Base-by-base conservation (phyloP, 2,113 vertebrate genomes). In the Pollachius pollachius region DNA sequence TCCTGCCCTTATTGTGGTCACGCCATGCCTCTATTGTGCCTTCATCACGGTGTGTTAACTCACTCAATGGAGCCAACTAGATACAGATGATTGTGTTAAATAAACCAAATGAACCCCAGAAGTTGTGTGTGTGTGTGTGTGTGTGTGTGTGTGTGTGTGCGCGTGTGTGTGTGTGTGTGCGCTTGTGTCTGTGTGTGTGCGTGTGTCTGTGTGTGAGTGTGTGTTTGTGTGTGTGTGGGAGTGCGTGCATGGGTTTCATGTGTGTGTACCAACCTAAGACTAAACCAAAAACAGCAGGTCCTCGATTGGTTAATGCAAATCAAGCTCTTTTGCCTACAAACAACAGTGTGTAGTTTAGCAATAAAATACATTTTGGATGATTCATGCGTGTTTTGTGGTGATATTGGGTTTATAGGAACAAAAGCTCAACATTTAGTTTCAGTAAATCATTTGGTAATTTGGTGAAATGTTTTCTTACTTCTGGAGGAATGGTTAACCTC, bases 1-100 rank as follows among this genome's bases (percentile, higher is more conserved):
- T 67, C 70, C 71, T 16, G 19, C 78, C 78, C 65, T 17, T 84
- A 83, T 77, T 84, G 23, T 82, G 65, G 72, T 52, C 66, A 62
- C 62, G 67, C 34, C 67, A 68, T 21, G 41, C 75, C 79, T 79
- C 64, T 86, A 76, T 89, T 89, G 41, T 88, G 81, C 79, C 79
- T 71, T 69, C 67, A 82, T 72, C 30, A 41, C 34, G 75, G 75
- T 73, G 66, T 81, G 80, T 82, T 84, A 81, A 77, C 25, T 56
- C 61, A 25, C 78, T 79, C 71, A 57, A 6, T 27, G 76, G 83
- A 67, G 54, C 59, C 70, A 15, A 15, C 12, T 62, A 71, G 72
- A 69, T 70, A 74, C 25, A 30, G 37, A 59, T 88, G 77, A 84
- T 86, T 77, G 78, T 77, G 70, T 69, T 19, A 52, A 8, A 77